These are phyloP conservation scores for Sebastes aleutianus DNA, from an alignment of 2,797 vertebrate species.

Conservation along the genomic window DNA sequence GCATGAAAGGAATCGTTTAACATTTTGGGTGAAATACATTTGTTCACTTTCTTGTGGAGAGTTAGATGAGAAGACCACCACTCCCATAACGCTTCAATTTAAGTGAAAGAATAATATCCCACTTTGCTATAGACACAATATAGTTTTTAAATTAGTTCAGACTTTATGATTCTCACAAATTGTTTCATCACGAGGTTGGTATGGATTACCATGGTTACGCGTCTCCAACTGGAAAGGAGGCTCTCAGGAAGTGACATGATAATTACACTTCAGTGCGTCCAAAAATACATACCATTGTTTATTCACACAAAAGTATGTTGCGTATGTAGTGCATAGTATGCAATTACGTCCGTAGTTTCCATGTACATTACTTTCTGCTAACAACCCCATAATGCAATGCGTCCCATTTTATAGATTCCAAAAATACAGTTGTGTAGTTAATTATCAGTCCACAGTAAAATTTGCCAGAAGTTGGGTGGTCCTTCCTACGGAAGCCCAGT, in stretches of 20 bases:
- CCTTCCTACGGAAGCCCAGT: not conserved
- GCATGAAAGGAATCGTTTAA: too few species aligned
- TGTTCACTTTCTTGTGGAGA: too few species aligned
- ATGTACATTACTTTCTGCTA: not conserved
- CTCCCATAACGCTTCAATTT: not conserved
- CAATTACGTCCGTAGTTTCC: not conserved
- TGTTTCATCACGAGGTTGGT: not conserved
- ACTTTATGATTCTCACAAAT: not conserved
- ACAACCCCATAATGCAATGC: not conserved
- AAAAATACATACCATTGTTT: too few species aligned
- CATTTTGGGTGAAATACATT: not conserved
- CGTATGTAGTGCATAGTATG: not conserved
- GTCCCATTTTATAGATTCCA: not conserved
- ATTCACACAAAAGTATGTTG: not conserved
- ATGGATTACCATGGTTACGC: not conserved
- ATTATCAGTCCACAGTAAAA: not conserved
- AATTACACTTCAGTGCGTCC: not conserved
- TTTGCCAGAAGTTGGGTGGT: not conserved
- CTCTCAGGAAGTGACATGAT: not conserved
- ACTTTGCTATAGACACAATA: not conserved
- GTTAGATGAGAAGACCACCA: not conserved
- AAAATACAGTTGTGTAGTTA: not conserved
- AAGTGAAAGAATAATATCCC: not conserved
- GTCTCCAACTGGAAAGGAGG: not conserved
- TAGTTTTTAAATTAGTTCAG: not conserved